Evolutionary conservation across 2,797 vertebrate genomes (phyloP), one percentile per base, ranked within the genome.

Genomic region (Sebastes hubbsi): DNA sequence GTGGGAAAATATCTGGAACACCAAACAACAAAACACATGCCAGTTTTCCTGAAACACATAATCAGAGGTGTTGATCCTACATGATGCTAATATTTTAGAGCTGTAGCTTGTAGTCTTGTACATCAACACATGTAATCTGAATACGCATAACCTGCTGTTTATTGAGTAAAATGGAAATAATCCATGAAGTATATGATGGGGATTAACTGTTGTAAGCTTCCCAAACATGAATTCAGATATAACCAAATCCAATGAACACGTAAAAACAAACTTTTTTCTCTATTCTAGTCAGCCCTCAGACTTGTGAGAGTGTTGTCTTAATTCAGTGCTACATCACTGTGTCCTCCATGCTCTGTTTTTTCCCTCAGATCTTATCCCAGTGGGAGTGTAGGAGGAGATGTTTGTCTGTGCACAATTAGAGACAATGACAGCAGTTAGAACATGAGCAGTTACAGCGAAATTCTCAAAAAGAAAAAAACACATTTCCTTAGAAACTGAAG

Each of bases 391-490:
- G 70, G 72, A 59, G 67, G 71, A 64, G 32, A 75, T 86, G 14
- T 76, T 74, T 71, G 76, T 64, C 67, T 56, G 80, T 65, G 68
- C 32, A 36, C 72, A 80, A 54, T 70, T 78, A 59, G 66, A 74
- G 60, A 75, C n/a, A 52, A 77, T 78, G 62, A 52, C 59, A 42
- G 56, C 56, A 56, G 13, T 49, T 55, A 58, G 29, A 78, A 71
- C 34, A 69, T 6, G 16, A 42, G 56, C 56, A 56, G 13, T 38
- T 67, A 34, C 30, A 66, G 52, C 0, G 1, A 80, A 63, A 52
- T n/a, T 22, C 58, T 70, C 66, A 18, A 42, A 42, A n/a, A 67
- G 20, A 8, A 11, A 56, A 75, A 75, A 69, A 54, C 25, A 25
- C 46, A n/a, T 75, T 62, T 76, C 73, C 76, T 83, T 55, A 24